Percentiles rank a stretch among this genome's conserved stretches.
Conservation (phyloP, 2,113 vertebrate species). For the Gymnarchus niloticus region DNA sequence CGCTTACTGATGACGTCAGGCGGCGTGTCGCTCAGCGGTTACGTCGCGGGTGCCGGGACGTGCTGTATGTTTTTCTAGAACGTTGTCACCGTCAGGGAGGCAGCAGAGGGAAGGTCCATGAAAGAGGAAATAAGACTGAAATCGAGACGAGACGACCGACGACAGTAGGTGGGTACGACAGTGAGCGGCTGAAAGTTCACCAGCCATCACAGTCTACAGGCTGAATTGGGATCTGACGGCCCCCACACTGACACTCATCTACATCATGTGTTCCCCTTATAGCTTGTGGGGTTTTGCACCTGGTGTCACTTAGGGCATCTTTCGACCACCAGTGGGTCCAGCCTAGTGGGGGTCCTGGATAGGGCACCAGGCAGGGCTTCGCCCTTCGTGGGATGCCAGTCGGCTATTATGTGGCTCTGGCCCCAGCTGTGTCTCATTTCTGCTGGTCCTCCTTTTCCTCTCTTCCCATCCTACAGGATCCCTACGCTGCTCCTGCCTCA, state of each 20-base stretch:
- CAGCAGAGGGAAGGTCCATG: background rate
- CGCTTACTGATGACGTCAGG: background rate
- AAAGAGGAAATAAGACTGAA: background rate
- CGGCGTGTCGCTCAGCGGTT: background rate
- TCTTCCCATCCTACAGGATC: background rate
- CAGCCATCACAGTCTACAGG: no score
- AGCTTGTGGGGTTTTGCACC: background rate
- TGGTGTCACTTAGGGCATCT: no score
- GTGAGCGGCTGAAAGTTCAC: no score
- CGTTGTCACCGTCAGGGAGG: background rate
- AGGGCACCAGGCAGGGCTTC: background rate
- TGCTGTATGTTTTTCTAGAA: background rate
- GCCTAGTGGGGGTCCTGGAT: background rate
- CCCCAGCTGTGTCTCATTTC: background rate
- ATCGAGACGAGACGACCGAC: background rate
- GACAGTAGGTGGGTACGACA: background rate
- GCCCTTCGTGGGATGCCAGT: background rate
- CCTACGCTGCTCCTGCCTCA: slow-evolving; percentile 31
- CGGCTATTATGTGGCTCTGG: background rate
- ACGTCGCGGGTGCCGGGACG: background rate
- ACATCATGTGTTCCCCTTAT: background rate
- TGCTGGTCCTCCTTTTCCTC: background rate
- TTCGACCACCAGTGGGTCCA: no score
- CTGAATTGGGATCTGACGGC: background rate
- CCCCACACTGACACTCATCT: no score